phyloP scores from a whole-genome alignment of 2,113 vertebrate genomes.

The Perca flavescens region DNA sequence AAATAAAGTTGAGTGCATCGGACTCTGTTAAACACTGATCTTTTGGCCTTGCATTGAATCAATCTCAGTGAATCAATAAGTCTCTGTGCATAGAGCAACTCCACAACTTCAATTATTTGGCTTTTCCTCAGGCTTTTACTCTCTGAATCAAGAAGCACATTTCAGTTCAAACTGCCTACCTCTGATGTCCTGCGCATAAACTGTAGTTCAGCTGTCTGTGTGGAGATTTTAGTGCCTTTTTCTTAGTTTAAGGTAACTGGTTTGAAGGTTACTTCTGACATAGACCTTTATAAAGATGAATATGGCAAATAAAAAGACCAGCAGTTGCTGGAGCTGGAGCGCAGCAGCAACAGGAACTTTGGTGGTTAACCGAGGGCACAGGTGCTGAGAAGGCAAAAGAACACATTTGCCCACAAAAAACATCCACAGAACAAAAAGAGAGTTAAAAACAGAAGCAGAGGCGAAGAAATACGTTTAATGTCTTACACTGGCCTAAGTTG shows the following conservation, averaged over 20 bases:
- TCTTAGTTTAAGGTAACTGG: background rate
- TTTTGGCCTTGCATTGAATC: background rate
- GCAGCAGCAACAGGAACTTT: background rate
- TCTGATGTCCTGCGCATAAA: background rate
- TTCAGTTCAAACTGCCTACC: background rate
- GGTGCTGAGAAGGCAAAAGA: background rate
- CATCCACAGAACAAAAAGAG: accelerated
- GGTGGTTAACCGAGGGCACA: background rate
- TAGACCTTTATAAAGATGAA: background rate
- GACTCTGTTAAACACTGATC: background rate
- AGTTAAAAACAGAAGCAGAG: background rate
- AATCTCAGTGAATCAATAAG: constrained; percentile 15
- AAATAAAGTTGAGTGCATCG: background rate
- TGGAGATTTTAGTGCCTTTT: background rate
- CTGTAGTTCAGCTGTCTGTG: background rate
- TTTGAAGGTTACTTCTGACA: background rate
- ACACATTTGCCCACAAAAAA: background rate
- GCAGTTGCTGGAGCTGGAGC: background rate
- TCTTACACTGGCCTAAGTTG: background rate
- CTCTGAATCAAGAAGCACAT: background rate
- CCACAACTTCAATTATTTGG: background rate
- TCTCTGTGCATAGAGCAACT: background rate
- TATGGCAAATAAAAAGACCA: background rate
- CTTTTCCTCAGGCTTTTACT: background rate
- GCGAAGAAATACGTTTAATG: background rate